Conservation (phyloP, 2,888 invertebrate species). For the Polymixis flavicincta region DNA sequence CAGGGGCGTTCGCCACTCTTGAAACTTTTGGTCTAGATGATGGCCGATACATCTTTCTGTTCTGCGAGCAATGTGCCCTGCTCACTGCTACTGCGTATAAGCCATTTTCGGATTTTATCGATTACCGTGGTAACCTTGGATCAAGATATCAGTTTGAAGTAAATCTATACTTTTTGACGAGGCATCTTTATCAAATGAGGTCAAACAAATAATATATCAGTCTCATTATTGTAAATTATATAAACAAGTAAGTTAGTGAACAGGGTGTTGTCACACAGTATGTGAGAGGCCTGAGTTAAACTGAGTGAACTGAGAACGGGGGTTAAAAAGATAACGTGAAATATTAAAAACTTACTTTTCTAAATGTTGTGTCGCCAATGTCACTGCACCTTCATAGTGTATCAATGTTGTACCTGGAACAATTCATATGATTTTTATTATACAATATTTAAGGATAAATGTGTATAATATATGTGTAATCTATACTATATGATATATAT, state of each 20-base stretch:
- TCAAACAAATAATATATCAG: too few species aligned
- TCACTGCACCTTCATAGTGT: constrained; percentile 14
- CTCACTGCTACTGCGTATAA: neutral
- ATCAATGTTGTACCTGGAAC: constrained; percentile 41
- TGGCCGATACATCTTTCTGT: too few species aligned
- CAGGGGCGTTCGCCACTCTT: neutral
- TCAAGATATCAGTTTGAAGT: neutral
- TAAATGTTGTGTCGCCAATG: constrained; percentile 6
- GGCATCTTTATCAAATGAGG: neutral
- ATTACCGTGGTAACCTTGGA: neutral
- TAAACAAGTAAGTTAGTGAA: neutral
- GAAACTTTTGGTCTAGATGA: neutral
- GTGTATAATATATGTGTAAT: too few species aligned
- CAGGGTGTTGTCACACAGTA: neutral
- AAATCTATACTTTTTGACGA: too few species aligned
- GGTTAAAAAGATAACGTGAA: too few species aligned
- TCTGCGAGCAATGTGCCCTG: neutral
- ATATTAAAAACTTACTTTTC: constrained; percentile 32
- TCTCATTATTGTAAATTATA: neutral
- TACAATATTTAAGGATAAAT: too few species aligned
- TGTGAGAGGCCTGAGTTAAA: too few species aligned
- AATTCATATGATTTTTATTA: constrained; percentile 1
- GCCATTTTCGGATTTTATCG: neutral
- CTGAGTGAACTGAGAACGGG: too few species aligned
- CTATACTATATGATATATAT: too few species aligned